A percentile compares a stretch with the other conserved stretches of the same genome.
Evolutionary conservation across 2,113 vertebrate species (phyloP).

Genomic region (Melanocharis versteri): DNA sequence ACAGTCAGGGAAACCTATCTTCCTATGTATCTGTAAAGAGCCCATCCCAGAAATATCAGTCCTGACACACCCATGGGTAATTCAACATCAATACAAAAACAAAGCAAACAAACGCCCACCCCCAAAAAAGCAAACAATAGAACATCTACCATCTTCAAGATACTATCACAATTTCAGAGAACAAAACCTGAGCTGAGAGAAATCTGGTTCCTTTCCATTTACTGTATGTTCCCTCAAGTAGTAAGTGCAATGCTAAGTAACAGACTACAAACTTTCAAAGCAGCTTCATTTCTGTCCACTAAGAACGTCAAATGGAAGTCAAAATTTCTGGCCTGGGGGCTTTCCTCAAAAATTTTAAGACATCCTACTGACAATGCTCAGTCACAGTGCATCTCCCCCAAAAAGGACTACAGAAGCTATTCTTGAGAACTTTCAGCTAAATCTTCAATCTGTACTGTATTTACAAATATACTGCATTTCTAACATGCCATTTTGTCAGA

Average conservation of each 20-base stretch:
- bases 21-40: not conserved
- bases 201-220: not conserved
- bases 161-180: not conserved
- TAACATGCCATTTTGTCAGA: not conserved
- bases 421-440: not conserved
- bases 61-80: not conserved
- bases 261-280: not conserved
- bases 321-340: not conserved
- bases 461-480: not conserved
- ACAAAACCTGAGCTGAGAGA: not conserved
- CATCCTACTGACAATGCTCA: not conserved
- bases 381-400: fast-evolving
- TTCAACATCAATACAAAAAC: not conserved
- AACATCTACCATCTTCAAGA: not conserved
- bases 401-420: not conserved
- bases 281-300: not conserved
- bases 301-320: not conserved
- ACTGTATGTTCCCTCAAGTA: not conserved
- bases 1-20: not conserved
- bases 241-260: not conserved
- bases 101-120: not conserved
- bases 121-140: not conserved
- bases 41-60: not conserved
- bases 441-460: not conserved
- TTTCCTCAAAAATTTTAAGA: not conserved